Base-by-base conservation (phyloP, 1,140 invertebrate species). In the Papilio dardanus region DNA sequence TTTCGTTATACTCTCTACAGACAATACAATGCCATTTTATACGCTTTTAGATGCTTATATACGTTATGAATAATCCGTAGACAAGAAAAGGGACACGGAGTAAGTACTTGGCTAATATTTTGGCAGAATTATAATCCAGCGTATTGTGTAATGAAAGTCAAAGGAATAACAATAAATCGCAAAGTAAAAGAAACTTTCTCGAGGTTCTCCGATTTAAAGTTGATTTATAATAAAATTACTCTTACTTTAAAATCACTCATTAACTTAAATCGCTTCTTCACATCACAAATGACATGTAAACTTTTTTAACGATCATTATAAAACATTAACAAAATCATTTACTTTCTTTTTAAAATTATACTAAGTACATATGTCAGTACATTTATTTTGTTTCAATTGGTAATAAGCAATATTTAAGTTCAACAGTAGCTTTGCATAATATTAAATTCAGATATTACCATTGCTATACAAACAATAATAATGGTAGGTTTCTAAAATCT, bases 31-130 rank as follows among this genome's bases (percentile, higher is more conserved):
- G 54, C 12, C 28, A 62, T 62, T 62, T 62, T 62, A 62, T 62
- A 62, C 54, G 54, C 54, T 62, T 62, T 62, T 62, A 62, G 54
- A 24, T 62, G 24, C 54, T 62, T 62, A 62, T 28, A 30, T 62
- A 62, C 54, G 21, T 62, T 62, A 62, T 62, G 54, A 62, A 62
- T 62, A 62, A 62, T 62, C 24, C 54, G 54, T 28, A 62, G 24
- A 62, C 54, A 62, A 62, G 54, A 62, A 62, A 62, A 62, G 54
- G 54, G 54, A 62, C 54, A 62, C 54, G 24, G 8, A 62, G 54
- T 62, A 54, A 62, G 54, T 62, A 54, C 21, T 54, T 62, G 54
- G 24, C 54, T 62, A 62, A 62, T 62, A 62, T 62, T 62, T 62
- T 62, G 54, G 24, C 54, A 62, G 54, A 24, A 28, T 62, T 62